A percentile compares a stretch with the other conserved stretches of the same genome.
Evolutionary conservation across 2,797 vertebrate species (phyloP).

Genomic region (Dendrocincla fuliginosa): DNA sequence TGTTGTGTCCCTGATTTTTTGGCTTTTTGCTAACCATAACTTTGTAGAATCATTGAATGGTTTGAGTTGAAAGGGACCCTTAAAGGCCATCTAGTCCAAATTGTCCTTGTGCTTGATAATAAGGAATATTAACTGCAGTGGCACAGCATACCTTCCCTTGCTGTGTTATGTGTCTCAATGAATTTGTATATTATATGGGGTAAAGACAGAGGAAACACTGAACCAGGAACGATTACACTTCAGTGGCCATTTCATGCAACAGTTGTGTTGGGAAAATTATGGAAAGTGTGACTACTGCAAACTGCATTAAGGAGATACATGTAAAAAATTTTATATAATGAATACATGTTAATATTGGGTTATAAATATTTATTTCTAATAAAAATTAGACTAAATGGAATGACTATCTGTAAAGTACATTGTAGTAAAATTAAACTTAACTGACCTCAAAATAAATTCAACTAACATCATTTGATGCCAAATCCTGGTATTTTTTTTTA

Average conservation of each 20-base stretch:
- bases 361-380: neutral
- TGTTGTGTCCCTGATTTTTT: neutral
- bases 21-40: accelerated
- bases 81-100: neutral
- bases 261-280: neutral
- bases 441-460: neutral
- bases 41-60: neutral
- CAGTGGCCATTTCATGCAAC: neutral
- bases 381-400: neutral
- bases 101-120: neutral
- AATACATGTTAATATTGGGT: neutral
- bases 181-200: neutral
- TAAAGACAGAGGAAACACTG: neutral
- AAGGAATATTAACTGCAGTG: neutral
- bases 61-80: neutral
- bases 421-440: neutral
- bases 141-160: neutral
- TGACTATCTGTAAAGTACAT: neutral
- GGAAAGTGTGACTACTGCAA: neutral
- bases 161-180: neutral
- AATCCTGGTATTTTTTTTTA: neutral
- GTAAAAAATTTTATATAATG: neutral
- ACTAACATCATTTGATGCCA: neutral
- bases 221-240: neutral
- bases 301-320: neutral